Base-by-base conservation (phyloP, 2,113 vertebrate genomes). In the Lota lota region DNA sequence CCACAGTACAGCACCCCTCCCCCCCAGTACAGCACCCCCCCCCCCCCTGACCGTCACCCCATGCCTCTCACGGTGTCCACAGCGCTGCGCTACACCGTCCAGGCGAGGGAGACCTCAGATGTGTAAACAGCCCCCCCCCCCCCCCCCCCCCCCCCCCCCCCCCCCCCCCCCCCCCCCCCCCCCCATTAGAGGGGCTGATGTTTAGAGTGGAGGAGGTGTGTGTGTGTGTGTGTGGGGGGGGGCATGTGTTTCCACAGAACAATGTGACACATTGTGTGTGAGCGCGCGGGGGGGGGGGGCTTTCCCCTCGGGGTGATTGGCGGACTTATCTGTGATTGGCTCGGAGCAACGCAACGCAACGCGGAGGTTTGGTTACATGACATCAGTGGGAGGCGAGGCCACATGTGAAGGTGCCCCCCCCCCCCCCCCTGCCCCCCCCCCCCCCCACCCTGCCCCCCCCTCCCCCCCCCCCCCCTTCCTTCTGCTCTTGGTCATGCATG, bases 31-130 rank as follows among this genome's bases (percentile, higher is more conserved):
- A n/a, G n/a, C n/a, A n/a, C n/a, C n/a, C n/a, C 62, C 57, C 60
- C 22, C 24, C 40, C 61, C 56, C 28, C 28, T 4, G 28, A 33
- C 28, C 28, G 17, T 56, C 5, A 18, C 10, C n/a, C 53, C 18
- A 14, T 50, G 53, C n/a, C 5, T 56, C 14, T 18, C 16, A n/a
- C 53, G 17, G 53, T 76, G 77, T 67, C 67, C 70, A 22, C 72
- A 65, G 62, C 17, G 70, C n/a, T 70, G 61, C 18, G 77, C 82
- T 84, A 33, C 28, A 33, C 86, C 87, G 88, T 89, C 80, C 67
- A 74, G 78, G 72, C 64, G 67, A 69, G 67, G 65, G 73, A 75
- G 5, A 56, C 64, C 76, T 74, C 74, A 69, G 69, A 83, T 70
- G 67, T 80, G 79, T 87, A 88, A 88, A 87, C 80, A 86, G 58